Conservation (phyloP, 1,140 invertebrate genomes). For the Liolophura sinensis region DNA sequence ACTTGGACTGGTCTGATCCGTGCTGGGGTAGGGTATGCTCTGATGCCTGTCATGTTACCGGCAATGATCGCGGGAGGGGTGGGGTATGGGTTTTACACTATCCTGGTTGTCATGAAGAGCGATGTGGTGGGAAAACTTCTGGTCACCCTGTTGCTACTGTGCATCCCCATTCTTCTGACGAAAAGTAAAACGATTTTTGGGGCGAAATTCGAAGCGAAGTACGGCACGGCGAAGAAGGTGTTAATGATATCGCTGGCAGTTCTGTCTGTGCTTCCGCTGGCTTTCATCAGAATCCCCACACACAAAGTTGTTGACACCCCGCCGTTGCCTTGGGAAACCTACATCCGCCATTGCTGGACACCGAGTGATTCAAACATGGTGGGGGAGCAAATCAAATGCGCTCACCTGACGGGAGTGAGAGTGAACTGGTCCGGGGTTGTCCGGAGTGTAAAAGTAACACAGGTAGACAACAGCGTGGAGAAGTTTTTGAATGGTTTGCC, state of each 20-base stretch:
- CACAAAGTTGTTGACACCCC: slow-evolving; percentile 10
- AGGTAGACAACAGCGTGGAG: slow-evolving; percentile 40
- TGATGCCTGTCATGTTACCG: slow-evolving; percentile 45
- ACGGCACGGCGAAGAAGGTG: slow-evolving; percentile 29
- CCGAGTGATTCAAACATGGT: slow-evolving; percentile 12
- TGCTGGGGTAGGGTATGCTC: slow-evolving; percentile 67
- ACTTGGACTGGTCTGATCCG: slow-evolving; percentile 78
- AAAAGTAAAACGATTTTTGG: slow-evolving; percentile 44
- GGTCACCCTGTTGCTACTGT: slow-evolving; percentile 34
- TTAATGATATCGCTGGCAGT: slow-evolving; percentile 43
- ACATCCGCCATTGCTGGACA: slow-evolving; percentile 27
- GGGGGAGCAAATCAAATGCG: slow-evolving; percentile 30
- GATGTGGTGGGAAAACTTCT: slow-evolving; percentile 43
- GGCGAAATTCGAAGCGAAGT: slow-evolving; percentile 32
- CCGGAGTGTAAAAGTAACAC: slow-evolving; percentile 29
- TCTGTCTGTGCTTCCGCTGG: slow-evolving; percentile 37
- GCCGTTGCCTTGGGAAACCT: slow-evolving; percentile 31
- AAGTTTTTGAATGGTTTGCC: slow-evolving; percentile 39
- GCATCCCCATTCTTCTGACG: slow-evolving; percentile 37
- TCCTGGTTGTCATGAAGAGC: slow-evolving; percentile 34
- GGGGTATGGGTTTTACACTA: slow-evolving; percentile 19
- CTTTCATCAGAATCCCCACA: slow-evolving; percentile 38
- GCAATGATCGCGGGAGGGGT: slow-evolving; percentile 25
- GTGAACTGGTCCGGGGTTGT: slow-evolving; percentile 38
- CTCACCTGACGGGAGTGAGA: slow-evolving; percentile 34